phyloP scores from a whole-genome alignment of 30 jellyfish, hydroid and myxozoan genomes.

The Aurelia sp. region DNA sequence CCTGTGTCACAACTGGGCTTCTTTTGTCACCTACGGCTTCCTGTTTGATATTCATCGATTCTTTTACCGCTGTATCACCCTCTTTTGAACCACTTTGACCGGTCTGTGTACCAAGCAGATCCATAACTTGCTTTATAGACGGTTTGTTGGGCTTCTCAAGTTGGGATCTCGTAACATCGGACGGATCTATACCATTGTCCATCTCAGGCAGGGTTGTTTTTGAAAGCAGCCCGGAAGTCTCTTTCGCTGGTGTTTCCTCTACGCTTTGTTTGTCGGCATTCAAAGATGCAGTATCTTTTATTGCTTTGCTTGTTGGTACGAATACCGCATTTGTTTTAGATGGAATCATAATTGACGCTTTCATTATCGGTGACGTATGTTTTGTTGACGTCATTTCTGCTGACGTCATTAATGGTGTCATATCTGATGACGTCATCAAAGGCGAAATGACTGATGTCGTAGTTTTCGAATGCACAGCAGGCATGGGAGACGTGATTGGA shows the following conservation, averaged over 20 bases:
- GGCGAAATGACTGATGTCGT: background rate
- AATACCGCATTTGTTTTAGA: conserved; percentile 12
- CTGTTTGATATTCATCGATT: background rate
- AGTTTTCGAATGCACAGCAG: too few species aligned
- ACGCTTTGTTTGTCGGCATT: conserved; percentile 9
- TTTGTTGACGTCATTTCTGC: background rate
- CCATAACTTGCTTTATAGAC: conserved; percentile 62
- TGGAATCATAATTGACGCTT: conserved; percentile 3
- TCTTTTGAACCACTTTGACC: conserved; percentile 19
- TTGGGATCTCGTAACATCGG: conserved; percentile 83
- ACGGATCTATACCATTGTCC: conserved; percentile 48
- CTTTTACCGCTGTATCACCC: conserved; percentile 1
- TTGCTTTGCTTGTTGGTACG: conserved; percentile 42
- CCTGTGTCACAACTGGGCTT: background rate
- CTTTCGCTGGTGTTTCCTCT: conserved; percentile 43
- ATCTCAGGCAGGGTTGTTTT: conserved; percentile 36
- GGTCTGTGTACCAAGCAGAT: conserved; percentile 24
- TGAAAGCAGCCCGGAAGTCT: conserved; percentile 31
- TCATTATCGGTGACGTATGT: background rate
- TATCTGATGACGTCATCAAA: conserved; percentile 18
- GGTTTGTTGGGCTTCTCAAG: conserved; percentile 65
- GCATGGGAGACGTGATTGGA: too few species aligned
- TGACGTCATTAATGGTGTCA: conserved; percentile 2
- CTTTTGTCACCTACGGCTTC: background rate
- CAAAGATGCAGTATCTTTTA: background rate